phyloP scores from a whole-genome alignment of 2,888 invertebrate species.

The Drosophila recens region DNA sequence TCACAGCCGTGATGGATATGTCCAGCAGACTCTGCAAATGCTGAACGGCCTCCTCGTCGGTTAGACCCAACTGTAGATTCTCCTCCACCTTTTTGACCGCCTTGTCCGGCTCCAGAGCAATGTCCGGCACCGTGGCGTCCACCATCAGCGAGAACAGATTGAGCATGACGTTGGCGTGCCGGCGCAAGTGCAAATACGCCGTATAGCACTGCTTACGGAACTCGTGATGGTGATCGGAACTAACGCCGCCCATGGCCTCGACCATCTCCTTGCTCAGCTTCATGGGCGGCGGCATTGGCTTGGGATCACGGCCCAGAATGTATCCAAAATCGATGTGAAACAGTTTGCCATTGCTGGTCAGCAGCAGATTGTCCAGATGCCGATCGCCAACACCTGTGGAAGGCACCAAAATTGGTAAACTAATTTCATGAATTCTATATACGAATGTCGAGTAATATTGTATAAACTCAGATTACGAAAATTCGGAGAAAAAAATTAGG shows the following conservation, averaged over 20 bases:
- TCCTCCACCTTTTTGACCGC: conserved; percentile 98
- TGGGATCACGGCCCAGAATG: conserved; percentile 98
- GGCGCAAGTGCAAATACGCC: conserved; percentile 96
- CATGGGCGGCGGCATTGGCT: conserved; percentile 99
- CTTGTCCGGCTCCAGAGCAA: conserved; percentile 99
- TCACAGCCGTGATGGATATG: conserved; percentile 96
- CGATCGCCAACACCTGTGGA: conserved; percentile 96
- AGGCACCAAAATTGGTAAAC: no score
- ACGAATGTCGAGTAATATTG: no score
- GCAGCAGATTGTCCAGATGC: conserved; percentile 97
- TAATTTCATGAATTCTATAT: no score
- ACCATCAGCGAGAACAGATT: conserved; percentile 99
- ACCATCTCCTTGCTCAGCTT: conserved; percentile 99
- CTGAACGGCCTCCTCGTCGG: conserved; percentile 98
- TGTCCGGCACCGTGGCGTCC: conserved; percentile 99
- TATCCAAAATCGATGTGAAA: conserved; percentile 99
- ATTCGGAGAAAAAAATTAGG: no score
- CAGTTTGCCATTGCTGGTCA: conserved; percentile 95
- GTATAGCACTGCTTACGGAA: conserved; percentile 98
- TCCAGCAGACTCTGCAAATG: conserved; percentile 97
- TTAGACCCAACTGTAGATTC: conserved; percentile 94
- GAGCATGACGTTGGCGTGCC: conserved; percentile 97
- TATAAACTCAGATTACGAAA: no score
- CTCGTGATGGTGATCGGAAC: conserved; percentile 96
- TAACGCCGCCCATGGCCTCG: conserved; percentile 97